Evolutionary conservation across 2,888 invertebrate genomes (phyloP), one percentile per base, ranked within the genome.

Genomic region (Brachyopa scutellaris): DNA sequence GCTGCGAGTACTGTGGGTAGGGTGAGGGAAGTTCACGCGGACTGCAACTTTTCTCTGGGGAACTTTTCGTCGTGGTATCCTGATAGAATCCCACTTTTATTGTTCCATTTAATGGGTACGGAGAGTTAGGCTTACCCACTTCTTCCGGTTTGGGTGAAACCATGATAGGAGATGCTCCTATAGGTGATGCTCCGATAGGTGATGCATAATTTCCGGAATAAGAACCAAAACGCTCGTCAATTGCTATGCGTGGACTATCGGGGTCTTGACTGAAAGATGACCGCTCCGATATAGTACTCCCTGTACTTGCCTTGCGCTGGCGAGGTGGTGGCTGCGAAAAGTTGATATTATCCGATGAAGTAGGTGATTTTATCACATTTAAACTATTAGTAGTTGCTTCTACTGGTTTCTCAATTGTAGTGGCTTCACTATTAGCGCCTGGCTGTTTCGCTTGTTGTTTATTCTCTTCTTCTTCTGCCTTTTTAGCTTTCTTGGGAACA

Each of bases 11-110:
- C 57, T 92, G 92, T 8, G 92, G 92, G 87, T 92, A 92, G 57
- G 93, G 93, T 0, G 93, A 92, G 53, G 93, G 93, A 66, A 93
- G 94, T 85, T 95, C 94, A 47, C 95, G 93, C 0, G 96, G 96
- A 87, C 95, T 95, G 87, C 95, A 95, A 85, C 95, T 95, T 87
- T 96, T 96, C 85, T 96, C 96, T 0, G 96, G 96, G 86, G 95
- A 96, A 86, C 95, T 95, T 88, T 95, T 95, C 2, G 94, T 94
- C 0, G 95, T 95, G n/a, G 95, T 94, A 85, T 97, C 97, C 89
- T 97, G 97, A 90, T 97, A 97, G 89, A 97, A 97, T 2, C 97
- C 97, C 31, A 96, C 96, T 85, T 96, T 92, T 3, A 97, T 95
- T 2, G 96, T 94, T 0, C 96, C 96, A 87, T 96, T 96, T n/a